A percentile compares a stretch with the other conserved stretches of the same genome.
These are phyloP conservation scores for Pseudomyrmex dendroicus DNA, from an alignment of 1,140 invertebrate species.

Conservation along the genomic window DNA sequence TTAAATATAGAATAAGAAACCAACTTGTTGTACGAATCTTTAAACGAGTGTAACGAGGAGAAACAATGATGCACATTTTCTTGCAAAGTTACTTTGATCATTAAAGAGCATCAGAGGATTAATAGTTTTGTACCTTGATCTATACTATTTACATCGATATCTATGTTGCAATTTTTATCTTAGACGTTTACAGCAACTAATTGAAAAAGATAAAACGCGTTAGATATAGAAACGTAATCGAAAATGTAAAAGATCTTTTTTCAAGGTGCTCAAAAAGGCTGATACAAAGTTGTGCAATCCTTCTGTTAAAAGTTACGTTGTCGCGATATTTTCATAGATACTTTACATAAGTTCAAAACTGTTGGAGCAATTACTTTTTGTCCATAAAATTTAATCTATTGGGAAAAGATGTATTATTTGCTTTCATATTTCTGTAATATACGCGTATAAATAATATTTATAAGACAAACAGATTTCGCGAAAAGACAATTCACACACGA, in stretches of 20 bases:
- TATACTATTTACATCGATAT: conserved; percentile 27
- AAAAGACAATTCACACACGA: background rate
- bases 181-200: background rate
- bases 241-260: background rate
- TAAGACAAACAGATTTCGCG: background rate
- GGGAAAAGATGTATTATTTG: conserved; percentile 26
- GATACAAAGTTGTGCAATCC: background rate
- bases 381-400: conserved; percentile 7
- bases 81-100: background rate
- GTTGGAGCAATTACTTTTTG: background rate
- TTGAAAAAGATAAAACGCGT: background rate
- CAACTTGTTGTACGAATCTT: background rate
- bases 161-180: conserved; percentile 13
- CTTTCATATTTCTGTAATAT: conserved; percentile 12
- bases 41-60: background rate
- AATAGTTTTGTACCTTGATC: conserved; percentile 41
- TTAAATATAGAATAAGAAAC: background rate
- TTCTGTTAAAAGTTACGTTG: conserved; percentile 7
- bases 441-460: conserved; percentile 4
- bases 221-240: too few species aligned
- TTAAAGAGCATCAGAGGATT: conserved; percentile 12
- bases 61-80: conserved; percentile 1
- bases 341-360: conserved; percentile 19
- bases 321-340: conserved; percentile 43
- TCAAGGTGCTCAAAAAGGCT: conserved; percentile 1